A percentile compares a stretch with the other conserved stretches of the same genome.
Evolutionary conservation across 2,113 vertebrate species (phyloP).

Genomic region (Calyptommatus sinebrachiatus): DNA sequence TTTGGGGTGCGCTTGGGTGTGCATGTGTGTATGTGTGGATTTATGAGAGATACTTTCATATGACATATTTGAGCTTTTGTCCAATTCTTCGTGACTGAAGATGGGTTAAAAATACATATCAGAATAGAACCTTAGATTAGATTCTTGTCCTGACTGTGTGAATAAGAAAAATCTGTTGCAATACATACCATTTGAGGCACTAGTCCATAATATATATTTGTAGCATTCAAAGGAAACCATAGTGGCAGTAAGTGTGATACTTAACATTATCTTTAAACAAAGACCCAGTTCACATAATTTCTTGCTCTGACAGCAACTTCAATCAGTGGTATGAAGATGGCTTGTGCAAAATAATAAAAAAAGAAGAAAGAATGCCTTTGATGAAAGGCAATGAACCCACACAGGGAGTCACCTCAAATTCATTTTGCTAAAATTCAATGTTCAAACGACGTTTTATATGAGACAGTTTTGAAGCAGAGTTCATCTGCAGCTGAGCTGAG

Average conservation of each 20-base stretch:
- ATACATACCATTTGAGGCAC: not conserved
- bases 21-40: too few species aligned
- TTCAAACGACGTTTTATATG: not conserved
- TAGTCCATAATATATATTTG: not conserved
- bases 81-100: too few species aligned
- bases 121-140: too few species aligned
- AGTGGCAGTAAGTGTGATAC: not conserved
- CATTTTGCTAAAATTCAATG: not conserved
- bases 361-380: slow-evolving; percentile 1
- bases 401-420: not conserved
- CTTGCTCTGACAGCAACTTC: not conserved
- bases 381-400: not conserved
- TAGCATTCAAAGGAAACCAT: not conserved
- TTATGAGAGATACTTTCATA: too few species aligned
- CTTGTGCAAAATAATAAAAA: not conserved
- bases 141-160: not conserved
- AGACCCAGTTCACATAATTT: not conserved
- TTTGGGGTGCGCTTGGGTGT: too few species aligned
- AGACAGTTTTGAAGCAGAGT: not conserved
- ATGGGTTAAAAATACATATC: too few species aligned
- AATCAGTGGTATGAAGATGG: not conserved
- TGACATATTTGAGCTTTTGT: too few species aligned
- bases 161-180: not conserved
- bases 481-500: not conserved
- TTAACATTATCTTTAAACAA: not conserved